Conservation (phyloP, 2,113 vertebrate genomes). For the Porphyrio hochstetteri region DNA sequence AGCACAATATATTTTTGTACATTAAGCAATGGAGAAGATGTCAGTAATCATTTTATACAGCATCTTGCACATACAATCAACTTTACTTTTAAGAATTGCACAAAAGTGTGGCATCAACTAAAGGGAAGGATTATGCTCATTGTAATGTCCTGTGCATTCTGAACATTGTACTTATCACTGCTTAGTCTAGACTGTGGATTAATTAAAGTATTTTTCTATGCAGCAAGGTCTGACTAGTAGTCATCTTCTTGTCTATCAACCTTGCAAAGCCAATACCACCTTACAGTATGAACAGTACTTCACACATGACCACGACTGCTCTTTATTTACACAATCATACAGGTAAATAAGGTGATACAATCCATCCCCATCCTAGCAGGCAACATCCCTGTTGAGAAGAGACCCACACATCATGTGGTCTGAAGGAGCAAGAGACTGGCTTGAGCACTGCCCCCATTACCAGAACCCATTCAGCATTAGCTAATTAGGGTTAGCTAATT, state of each 20-base stretch:
- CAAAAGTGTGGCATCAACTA: not conserved
- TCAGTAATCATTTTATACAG: constrained; percentile 48
- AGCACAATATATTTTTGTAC: constrained; percentile 63
- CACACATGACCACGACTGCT: not conserved
- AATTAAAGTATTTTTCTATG: constrained; percentile 73
- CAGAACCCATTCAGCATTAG: not conserved
- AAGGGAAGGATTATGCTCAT: constrained; percentile 7
- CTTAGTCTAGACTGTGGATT: not conserved
- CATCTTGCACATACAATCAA: not conserved
- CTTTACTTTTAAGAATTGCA: not conserved
- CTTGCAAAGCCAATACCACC: not conserved
- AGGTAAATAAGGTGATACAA: not conserved
- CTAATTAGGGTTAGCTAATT: not conserved
- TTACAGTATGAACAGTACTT: not conserved
- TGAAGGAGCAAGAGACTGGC: not conserved
- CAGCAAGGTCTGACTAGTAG: constrained; percentile 11
- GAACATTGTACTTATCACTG: constrained; percentile 11
- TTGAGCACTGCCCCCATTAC: not conserved
- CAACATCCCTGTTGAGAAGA: not conserved
- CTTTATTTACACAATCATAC: not conserved
- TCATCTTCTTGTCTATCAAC: not conserved
- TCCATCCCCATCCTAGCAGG: not conserved
- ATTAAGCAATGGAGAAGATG: not conserved
- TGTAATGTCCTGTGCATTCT: constrained; percentile 9
- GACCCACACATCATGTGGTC: not conserved